A percentile compares a stretch with the other conserved stretches of the same genome.
phyloP scores from a whole-genome alignment of 2,113 vertebrate species.

The Vombatus ursinus region DNA sequence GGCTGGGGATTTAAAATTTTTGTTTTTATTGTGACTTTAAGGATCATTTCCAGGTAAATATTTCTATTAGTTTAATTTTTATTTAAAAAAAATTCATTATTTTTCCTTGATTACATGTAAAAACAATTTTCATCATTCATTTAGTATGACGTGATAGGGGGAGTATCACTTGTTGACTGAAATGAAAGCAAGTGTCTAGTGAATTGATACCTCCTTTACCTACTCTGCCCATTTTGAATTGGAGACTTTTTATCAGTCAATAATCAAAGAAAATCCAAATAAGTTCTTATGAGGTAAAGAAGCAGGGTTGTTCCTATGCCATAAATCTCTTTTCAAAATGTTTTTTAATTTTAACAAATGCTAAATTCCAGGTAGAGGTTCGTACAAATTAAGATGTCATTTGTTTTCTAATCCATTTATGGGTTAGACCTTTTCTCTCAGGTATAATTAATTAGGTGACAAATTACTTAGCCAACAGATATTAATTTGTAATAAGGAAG shows the following conservation, averaged over 20 bases:
- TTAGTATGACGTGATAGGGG: not conserved
- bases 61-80: not conserved
- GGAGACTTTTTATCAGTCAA: too few relatives aligned
- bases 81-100: too few relatives aligned
- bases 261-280: not conserved
- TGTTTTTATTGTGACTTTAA: not conserved
- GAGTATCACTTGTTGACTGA: not conserved
- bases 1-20: not conserved
- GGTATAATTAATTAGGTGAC: not conserved
- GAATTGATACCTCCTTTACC: not conserved
- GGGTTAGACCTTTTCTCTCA: not conserved
- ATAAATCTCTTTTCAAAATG: not conserved
- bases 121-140: not conserved
- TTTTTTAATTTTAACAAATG: not conserved
- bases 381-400: not conserved
- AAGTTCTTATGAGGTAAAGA: not conserved
- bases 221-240: not conserved
- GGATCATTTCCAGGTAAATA: not conserved
- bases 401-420: not conserved
- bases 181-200: not conserved
- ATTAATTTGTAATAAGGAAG: too few relatives aligned
- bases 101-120: not conserved
- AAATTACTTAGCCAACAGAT: not conserved
- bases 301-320: too few relatives aligned
- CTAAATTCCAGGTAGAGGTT: not conserved